A percentile compares a stretch with the other conserved stretches of the same genome.
Conservation (phyloP, 64 coral and sea anemone species). For the Anthopleura sola region DNA sequence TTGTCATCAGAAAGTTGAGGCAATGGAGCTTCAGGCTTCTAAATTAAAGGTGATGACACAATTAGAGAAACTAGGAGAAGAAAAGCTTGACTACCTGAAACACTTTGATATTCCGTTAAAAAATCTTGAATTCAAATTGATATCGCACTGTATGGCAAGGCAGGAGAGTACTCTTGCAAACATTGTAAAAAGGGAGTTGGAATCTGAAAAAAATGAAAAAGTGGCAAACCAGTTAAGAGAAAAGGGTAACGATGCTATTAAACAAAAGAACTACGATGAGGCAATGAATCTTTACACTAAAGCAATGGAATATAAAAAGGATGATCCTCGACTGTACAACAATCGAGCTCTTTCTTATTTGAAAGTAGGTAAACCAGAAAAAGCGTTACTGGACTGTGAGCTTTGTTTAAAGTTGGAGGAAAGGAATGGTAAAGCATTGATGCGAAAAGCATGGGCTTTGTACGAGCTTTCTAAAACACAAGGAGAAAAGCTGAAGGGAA, state of each 20-base stretch:
- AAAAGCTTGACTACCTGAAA: constrained; percentile 7
- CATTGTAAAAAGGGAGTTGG: not conserved
- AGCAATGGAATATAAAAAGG: constrained; percentile 22
- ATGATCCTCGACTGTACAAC: constrained; percentile 40
- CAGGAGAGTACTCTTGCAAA: not conserved
- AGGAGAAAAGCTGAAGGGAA: not conserved
- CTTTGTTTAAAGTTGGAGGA: constrained; percentile 33
- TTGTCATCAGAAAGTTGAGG: constrained; percentile 37
- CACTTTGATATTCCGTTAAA: constrained; percentile 57
- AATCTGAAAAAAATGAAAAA: not conserved
- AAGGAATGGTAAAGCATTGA: constrained; percentile 20
- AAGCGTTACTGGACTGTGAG: constrained; percentile 51
- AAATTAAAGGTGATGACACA: constrained; percentile 46
- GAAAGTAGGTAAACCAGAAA: not conserved
- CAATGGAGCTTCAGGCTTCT: constrained; percentile 35
- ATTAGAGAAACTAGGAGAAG: not conserved
- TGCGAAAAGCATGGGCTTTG: constrained; percentile 68
- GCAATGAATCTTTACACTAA: constrained; percentile 32
- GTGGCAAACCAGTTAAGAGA: constrained; percentile 35
- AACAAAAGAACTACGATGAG: constrained; percentile 22
- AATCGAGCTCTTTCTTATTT: constrained; percentile 49
- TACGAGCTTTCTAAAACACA: constrained; percentile 19
- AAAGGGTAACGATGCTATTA: constrained; percentile 48
- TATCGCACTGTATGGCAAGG: constrained; percentile 56
- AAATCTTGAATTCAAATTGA: constrained; percentile 55